These are phyloP conservation scores for Drosophila ironensis DNA, from an alignment of 1,140 invertebrate species.

Conservation along the genomic window DNA sequence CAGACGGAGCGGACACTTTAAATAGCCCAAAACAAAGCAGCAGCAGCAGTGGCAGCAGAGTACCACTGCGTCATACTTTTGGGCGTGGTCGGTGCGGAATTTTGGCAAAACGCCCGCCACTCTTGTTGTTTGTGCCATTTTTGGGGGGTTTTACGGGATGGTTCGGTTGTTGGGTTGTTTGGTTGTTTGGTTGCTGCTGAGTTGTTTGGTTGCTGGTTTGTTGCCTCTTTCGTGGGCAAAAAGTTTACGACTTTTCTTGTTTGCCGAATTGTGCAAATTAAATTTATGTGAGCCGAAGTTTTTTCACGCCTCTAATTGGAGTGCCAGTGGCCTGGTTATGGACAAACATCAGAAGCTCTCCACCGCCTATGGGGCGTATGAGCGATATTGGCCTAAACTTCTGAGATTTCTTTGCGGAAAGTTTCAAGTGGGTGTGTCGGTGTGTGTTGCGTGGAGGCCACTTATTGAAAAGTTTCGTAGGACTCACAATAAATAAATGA, in stretches of 20 bases:
- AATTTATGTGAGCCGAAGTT: conserved; percentile 71
- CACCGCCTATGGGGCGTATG: conserved; percentile 17
- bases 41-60: too few species aligned
- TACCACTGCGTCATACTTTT: conserved; percentile 67
- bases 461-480: conserved; percentile 6
- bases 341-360: conserved; percentile 24
- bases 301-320: conserved; percentile 73
- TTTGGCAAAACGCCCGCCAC: conserved; percentile 47
- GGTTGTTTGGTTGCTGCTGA: not conserved
- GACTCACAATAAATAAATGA: conserved; percentile 14
- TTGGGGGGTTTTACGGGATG: conserved; percentile 17
- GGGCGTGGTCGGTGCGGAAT: conserved; percentile 40
- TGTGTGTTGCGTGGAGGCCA: not conserved
- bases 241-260: conserved; percentile 75
- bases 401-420: conserved; percentile 29
- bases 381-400: conserved; percentile 38
- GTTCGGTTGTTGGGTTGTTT: conserved; percentile 23
- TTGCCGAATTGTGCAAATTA: conserved; percentile 74
- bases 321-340: conserved; percentile 56
- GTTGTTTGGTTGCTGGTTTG: conserved; percentile 2
- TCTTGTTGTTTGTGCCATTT: conserved; percentile 43
- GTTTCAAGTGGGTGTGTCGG: conserved; percentile 14
- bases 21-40: conserved; percentile 57
- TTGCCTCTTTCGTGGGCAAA: conserved; percentile 46
- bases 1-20: conserved; percentile 64